Conservation (phyloP, 2,888 invertebrate genomes). For the Dasysyrphus tricinctus region DNA sequence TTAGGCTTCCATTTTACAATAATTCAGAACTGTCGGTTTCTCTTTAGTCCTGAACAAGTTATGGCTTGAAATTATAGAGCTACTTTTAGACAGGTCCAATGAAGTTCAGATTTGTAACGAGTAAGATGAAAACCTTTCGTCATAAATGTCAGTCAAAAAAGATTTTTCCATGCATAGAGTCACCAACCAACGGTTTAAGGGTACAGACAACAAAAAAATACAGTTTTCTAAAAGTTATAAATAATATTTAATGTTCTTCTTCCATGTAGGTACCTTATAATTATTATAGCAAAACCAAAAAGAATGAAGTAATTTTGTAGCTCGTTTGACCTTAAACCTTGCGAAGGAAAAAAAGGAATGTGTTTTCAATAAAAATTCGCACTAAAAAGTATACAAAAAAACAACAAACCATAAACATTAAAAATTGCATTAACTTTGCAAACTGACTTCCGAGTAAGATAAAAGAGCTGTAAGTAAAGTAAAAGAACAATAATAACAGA, state of each 20-base stretch:
- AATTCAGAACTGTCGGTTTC: too few relatives aligned
- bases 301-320: neutral
- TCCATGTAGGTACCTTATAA: neutral
- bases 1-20: too few relatives aligned
- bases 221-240: neutral
- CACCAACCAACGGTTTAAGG: too few relatives aligned
- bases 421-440: slow-evolving; percentile 52
- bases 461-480: slow-evolving; percentile 13
- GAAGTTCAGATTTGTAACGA: too few relatives aligned
- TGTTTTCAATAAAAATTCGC: slow-evolving; percentile 44
- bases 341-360: slow-evolving; percentile 1
- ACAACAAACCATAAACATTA: slow-evolving; percentile 39
- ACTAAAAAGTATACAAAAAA: slow-evolving; percentile 5
- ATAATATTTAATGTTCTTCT: neutral
- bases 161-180: too few relatives aligned
- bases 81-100: too few relatives aligned
- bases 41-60: too few relatives aligned
- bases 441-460: slow-evolving; percentile 63
- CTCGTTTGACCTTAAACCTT: slow-evolving; percentile 45
- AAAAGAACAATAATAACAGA: slow-evolving; percentile 12
- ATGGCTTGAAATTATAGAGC: too few relatives aligned
- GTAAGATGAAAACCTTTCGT: too few relatives aligned
- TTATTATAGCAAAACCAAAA: neutral
- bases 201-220: neutral
- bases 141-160: too few relatives aligned